phyloP scores from a whole-genome alignment of 2,113 vertebrate species.

The Mohoua ochrocephala region DNA sequence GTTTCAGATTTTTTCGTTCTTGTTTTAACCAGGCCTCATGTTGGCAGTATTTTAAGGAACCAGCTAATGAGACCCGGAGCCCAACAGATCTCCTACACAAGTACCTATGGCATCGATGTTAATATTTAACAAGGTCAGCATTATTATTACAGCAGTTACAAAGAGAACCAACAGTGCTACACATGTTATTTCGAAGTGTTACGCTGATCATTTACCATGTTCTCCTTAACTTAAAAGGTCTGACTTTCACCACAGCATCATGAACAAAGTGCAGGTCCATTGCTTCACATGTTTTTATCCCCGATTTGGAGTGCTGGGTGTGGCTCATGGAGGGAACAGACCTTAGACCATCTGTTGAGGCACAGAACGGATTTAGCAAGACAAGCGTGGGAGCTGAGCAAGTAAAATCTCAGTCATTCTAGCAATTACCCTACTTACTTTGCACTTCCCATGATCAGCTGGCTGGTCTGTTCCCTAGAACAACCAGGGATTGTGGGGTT shows the following conservation, averaged over 20 bases:
- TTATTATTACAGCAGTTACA: not conserved
- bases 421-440: slow-evolving; percentile 37
- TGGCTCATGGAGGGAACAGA: not conserved
- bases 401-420: slow-evolving; percentile 37
- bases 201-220: not conserved
- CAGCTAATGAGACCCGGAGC: not conserved
- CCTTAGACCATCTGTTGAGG: slow-evolving; percentile 26
- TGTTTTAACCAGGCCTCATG: not conserved
- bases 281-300: not conserved
- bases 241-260: not conserved
- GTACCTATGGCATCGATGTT: not conserved
- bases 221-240: not conserved
- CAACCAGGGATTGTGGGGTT: not conserved
- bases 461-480: not conserved
- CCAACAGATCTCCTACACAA: not conserved
- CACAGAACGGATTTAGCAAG: slow-evolving; percentile 22
- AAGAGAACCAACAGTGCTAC: not conserved
- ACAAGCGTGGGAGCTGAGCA: slow-evolving; percentile 32
- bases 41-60: not conserved
- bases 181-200: not conserved
- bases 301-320: not conserved
- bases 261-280: not conserved
- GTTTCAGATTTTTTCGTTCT: not conserved
- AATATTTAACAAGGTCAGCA: not conserved
- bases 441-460: slow-evolving; percentile 16